Evolutionary conservation across 92 coral and sea anemone species (phyloP), one percentile per base, ranked within the genome.

Genomic region (Porites evermanni): DNA sequence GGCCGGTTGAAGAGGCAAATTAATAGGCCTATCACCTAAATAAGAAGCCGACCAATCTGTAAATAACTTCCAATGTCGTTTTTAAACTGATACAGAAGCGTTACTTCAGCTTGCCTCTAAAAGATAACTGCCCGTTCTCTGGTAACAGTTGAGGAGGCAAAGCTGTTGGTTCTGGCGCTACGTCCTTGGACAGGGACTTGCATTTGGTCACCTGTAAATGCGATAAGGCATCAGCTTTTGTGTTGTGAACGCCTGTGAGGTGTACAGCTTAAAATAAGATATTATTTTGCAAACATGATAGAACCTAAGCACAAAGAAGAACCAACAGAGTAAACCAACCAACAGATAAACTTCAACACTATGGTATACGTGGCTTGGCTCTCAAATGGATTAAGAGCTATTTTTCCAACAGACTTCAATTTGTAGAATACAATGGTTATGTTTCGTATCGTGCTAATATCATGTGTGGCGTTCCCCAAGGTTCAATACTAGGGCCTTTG

Each of bases 171-270:
- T 60, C 71, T 20, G 29, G 65, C 13, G 73, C 81, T 58, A 58
- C 65, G 32, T 82, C 85, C 21, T 64, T 61, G 12, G 67, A 76
- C 8, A 80, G 81, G 56, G 53, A 70, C 77, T 63, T 81, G 91
- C 81, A 88, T 69, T 81, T 81, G 74, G 56, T 64, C 18, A 88
- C 91, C 91, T 88, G 91, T 56, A 88, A 79, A 50, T 79, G 83
- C 77, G 87, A 88, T 19, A 87, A 66, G 1, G 70, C 70, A 12
- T 66, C 91, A 82, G 88, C 91, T 65, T 67, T 54, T 14, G 52
- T 72, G 79, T 88, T 88, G 8, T 23, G 29, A 32, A 70, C 18
- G 12, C 87, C 87, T 2, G 70, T 75, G 9, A 88, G 73, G 23
- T 88, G 88, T 11, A 77, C 64, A 5, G 85, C 85, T 12, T 54